Evolutionary conservation across 2,113 vertebrate species (phyloP), one percentile per base, ranked within the genome.

Genomic region (Illadopsis cleaveri): DNA sequence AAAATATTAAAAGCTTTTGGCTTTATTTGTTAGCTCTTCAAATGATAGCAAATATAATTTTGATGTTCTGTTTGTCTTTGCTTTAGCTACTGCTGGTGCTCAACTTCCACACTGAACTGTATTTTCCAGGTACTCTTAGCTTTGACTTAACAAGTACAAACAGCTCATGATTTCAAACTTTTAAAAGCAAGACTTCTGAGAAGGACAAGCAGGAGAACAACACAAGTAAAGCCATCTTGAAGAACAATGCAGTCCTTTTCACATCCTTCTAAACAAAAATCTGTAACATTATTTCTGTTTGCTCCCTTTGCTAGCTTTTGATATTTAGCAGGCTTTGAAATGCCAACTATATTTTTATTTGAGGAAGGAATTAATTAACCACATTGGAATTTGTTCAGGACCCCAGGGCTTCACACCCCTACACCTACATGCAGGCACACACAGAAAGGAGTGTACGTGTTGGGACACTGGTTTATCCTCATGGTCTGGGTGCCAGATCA

Each of bases 361-460:
- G 58, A 93, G 75, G 60, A 81, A 90, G 66, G 84, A 93, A 89
- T 92, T 91, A 92, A 96, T 96, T 38, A 92, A 89, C 33, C 22
- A 86, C 66, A 71, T 1, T 62, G 68, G 56, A 89, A 94, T 82
- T 81, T 10, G 1, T 72, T 81, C 78, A 91, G 73, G 30, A 93
- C 56, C 38, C 45, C 62, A 85, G 56, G 53, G 75, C 60, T 91
- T 93, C 85, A 75, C 82, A 81, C 8, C 18, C 61, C 56, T 60
- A 54, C 40, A 27, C 35, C 45, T 56, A n/a, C 33, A 33, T 6
- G 3, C 6, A 76, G 56, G 27, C 58, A 81, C 58, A 56, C 12
- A 57, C 16, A 75, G 38, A 31, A 71, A 64, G 54, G 31, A 2
- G 0, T 35, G 25, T 31, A 51, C 8, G 1, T 78, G 81, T 75